Percentiles rank a stretch among this genome's conserved stretches.
Evolutionary conservation across 1,140 invertebrate genomes (phyloP).

Genomic region (Anoplophora glabripennis): DNA sequence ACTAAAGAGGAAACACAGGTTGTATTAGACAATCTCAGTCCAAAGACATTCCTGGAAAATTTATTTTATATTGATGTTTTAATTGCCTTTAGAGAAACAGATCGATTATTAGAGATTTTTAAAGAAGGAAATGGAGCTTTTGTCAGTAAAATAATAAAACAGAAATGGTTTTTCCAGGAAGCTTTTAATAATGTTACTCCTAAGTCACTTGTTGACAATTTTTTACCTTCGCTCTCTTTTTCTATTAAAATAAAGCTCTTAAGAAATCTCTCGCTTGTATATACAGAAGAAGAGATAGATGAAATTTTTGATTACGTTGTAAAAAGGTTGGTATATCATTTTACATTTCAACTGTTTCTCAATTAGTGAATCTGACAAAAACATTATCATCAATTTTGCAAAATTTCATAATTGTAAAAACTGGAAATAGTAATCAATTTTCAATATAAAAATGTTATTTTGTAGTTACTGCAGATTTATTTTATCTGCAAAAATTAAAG

Average conservation of each 20-base stretch:
- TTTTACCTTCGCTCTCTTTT: slow-evolving; percentile 20
- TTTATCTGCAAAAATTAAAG: too few species aligned
- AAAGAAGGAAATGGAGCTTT: slow-evolving; percentile 23
- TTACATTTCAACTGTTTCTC: too few species aligned
- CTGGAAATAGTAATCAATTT: too few species aligned
- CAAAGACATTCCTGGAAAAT: slow-evolving; percentile 16
- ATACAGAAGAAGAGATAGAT: slow-evolving; percentile 9
- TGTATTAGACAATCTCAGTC: slow-evolving; percentile 8
- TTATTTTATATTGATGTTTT: slow-evolving; percentile 21
- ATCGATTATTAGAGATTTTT: slow-evolving; percentile 10
- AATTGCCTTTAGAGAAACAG: slow-evolving; percentile 11
- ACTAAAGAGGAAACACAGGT: not conserved
- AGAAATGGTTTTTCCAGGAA: slow-evolving; percentile 19
- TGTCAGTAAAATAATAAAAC: slow-evolving; percentile 23
- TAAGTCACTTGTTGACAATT: slow-evolving; percentile 13
- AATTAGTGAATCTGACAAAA: too few species aligned
- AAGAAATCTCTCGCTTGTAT: slow-evolving; percentile 11
- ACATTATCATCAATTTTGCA: too few species aligned
- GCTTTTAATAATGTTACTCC: slow-evolving; percentile 6
- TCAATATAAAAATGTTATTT: too few species aligned
- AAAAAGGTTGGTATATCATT: not conserved
- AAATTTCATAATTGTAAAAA: too few species aligned
- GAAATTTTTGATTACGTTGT: slow-evolving; percentile 14
- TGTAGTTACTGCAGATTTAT: too few species aligned
- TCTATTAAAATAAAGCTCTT: slow-evolving; percentile 18